Conservation (phyloP, 2,113 vertebrate genomes). For the Epinephelus cyanopodus region DNA sequence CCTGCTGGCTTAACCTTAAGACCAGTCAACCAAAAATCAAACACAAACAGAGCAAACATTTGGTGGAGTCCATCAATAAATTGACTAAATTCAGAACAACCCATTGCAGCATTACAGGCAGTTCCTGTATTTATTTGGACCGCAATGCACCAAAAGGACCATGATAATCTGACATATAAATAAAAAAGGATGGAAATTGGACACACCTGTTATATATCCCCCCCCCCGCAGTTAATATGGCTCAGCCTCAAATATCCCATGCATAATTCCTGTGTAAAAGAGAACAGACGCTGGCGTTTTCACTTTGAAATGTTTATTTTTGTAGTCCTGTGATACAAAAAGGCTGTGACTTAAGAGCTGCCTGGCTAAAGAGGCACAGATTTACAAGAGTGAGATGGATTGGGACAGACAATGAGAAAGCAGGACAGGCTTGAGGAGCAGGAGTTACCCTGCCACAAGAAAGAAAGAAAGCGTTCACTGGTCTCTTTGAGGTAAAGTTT, state of each 20-base stretch:
- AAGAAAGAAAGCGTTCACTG: not conserved
- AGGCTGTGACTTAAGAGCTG: conserved; percentile 37
- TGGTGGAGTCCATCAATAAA: conserved; percentile 31
- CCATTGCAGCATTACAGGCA: conserved; percentile 15
- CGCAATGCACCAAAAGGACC: conserved; percentile 26
- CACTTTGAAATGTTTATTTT: conserved; percentile 76
- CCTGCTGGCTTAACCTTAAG: conserved; percentile 3
- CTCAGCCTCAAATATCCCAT: conserved; percentile 52
- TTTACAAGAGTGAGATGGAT: conserved; percentile 32
- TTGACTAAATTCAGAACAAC: conserved; percentile 41
- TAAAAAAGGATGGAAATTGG: conserved; percentile 53
- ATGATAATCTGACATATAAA: conserved; percentile 59
- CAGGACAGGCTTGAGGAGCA: conserved; percentile 10
- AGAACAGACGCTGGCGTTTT: conserved; percentile 56
- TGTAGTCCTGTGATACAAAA: conserved; percentile 57
- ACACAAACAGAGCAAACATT: conserved; percentile 43
- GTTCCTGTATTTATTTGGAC: conserved; percentile 53
- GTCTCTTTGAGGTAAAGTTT: conserved; percentile 13
- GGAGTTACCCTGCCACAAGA: conserved; percentile 7
- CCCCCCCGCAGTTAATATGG: conserved; percentile 32
- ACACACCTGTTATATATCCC: conserved; percentile 53
- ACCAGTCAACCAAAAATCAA: conserved; percentile 32
- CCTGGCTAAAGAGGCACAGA: conserved; percentile 10
- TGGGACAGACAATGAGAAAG: conserved; percentile 24
- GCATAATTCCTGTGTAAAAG: conserved; percentile 63